These are phyloP conservation scores for Pseudobourletiella spinata DNA, from an alignment of 1,140 invertebrate genomes.

Conservation along the genomic window DNA sequence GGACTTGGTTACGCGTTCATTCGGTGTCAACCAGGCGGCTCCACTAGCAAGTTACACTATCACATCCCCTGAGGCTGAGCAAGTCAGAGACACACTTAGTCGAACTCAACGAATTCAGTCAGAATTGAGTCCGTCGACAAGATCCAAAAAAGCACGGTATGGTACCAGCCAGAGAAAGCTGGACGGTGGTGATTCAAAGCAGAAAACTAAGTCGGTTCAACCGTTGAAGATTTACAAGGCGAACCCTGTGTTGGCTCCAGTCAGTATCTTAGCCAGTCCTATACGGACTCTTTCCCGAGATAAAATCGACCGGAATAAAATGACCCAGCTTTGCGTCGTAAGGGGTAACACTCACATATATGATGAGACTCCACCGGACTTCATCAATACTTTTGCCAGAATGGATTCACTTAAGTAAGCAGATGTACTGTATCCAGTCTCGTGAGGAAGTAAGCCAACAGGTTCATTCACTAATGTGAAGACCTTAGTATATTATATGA, in stretches of 20 bases:
- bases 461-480: too few relatives aligned
- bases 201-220: too few relatives aligned
- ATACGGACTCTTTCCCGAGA: neutral
- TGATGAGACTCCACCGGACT: neutral
- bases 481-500: too few relatives aligned
- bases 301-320: conserved; percentile 1
- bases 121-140: too few relatives aligned
- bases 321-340: neutral
- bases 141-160: too few relatives aligned
- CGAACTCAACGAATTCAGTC: neutral
- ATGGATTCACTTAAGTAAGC: neutral
- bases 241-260: neutral
- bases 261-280: neutral
- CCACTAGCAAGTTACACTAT: neutral
- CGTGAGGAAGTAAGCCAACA: too few relatives aligned
- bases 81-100: neutral
- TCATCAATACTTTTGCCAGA: conserved; percentile 1
- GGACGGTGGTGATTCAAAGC: too few relatives aligned
- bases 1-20: neutral
- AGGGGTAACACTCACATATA: neutral
- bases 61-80: neutral
- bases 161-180: too few relatives aligned
- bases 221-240: neutral
- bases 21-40: neutral
- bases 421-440: too few relatives aligned